phyloP scores from a whole-genome alignment of 2,113 vertebrate species.

The Sinocyclocheilus anophthalmus region DNA sequence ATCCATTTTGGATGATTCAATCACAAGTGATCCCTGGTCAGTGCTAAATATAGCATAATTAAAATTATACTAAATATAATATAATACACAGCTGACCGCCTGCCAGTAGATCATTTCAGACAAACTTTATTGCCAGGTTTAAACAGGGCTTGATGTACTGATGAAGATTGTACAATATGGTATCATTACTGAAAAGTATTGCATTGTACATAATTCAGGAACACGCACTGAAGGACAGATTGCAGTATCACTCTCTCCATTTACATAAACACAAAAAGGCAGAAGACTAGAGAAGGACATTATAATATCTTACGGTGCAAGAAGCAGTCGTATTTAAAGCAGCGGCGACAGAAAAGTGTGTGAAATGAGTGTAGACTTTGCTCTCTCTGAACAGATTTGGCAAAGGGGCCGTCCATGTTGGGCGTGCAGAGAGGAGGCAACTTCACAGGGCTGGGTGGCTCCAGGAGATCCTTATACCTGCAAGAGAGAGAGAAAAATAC shows the following conservation, averaged over 20 bases:
- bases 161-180: not conserved
- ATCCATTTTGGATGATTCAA: not conserved
- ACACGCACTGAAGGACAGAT: too few species aligned
- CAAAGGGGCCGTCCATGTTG: slow-evolving; percentile 92
- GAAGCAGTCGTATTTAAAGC: slow-evolving; percentile 99
- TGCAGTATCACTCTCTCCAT: too few species aligned
- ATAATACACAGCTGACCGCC: not conserved
- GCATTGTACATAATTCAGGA: not conserved
- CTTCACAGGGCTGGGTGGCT: slow-evolving; percentile 84
- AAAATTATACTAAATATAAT: not conserved
- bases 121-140: not conserved
- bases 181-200: not conserved
- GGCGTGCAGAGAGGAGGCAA: slow-evolving; percentile 95
- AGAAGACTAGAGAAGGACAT: not conserved
- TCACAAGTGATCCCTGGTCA: not conserved
- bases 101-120: not conserved
- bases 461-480: slow-evolving; percentile 93
- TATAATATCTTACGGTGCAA: slow-evolving; percentile 83
- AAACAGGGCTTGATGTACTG: not conserved
- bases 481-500: slow-evolving; percentile 3
- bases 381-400: slow-evolving; percentile 95
- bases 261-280: too few species aligned
- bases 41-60: not conserved
- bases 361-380: slow-evolving; percentile 98
- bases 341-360: slow-evolving; percentile 95